Conservation (phyloP, 2,797 vertebrate species). For the Malacoctenus gilli region DNA sequence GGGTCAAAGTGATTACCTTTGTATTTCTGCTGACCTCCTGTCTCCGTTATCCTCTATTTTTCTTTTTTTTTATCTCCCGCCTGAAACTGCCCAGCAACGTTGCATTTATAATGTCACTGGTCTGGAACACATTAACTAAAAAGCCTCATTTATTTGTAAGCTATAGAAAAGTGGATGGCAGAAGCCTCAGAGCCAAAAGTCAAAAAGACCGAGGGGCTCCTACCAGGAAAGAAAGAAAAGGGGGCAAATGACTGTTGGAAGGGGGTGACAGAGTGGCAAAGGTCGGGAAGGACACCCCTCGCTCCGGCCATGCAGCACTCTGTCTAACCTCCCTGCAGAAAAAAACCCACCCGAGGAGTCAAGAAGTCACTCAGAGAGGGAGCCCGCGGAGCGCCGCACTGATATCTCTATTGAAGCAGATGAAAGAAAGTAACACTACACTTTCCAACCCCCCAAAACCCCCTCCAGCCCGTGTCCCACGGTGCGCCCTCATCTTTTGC, state of each 20-base stretch:
- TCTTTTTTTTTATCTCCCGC: conserved; percentile 37
- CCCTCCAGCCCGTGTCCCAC: conserved; percentile 19
- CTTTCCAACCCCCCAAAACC: conserved; percentile 2
- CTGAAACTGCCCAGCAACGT: conserved; percentile 34
- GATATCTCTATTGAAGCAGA: conserved; percentile 64
- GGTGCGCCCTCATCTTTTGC: conserved; percentile 32
- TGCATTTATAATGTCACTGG: conserved; percentile 48
- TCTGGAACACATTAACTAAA: conserved; percentile 76
- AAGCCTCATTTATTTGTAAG: conserved; percentile 58
- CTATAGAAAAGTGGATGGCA: conserved; percentile 46
- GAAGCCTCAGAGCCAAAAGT: conserved; percentile 55
- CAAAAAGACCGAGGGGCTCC: conserved; percentile 39
- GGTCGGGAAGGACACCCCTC: conserved; percentile 62
- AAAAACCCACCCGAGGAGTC: too few species aligned
- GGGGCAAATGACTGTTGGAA: conserved; percentile 13
- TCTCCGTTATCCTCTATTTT: conserved; percentile 34
- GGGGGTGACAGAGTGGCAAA: conserved; percentile 60
- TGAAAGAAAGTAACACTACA: conserved; percentile 73
- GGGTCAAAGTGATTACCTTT: conserved; percentile 80
- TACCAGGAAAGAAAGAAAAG: conserved; percentile 22
- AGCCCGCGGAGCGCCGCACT: conserved; percentile 21
- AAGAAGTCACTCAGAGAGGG: conserved; percentile 50
- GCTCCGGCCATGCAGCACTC: conserved; percentile 22
- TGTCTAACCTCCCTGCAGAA: conserved; percentile 45
- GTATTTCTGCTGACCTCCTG: conserved; percentile 65